These are phyloP conservation scores for Caretta caretta DNA, from an alignment of 2,113 vertebrate genomes.

Conservation along the genomic window DNA sequence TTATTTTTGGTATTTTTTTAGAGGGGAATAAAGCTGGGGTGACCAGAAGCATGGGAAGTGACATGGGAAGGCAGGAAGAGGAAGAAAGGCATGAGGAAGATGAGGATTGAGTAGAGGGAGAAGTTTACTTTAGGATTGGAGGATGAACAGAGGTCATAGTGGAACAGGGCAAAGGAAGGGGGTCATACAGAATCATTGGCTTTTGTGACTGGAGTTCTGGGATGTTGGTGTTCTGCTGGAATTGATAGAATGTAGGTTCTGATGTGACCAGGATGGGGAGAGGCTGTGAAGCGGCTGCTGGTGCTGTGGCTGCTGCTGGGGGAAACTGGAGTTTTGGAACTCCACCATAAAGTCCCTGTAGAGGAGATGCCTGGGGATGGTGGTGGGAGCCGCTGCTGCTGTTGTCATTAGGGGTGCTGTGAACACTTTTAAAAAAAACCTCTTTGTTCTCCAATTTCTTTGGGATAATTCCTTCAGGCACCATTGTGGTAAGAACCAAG, in stretches of 20 bases:
- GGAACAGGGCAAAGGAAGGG: not conserved
- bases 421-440: not conserved
- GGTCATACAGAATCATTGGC: not conserved
- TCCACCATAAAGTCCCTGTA: not conserved
- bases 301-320: not conserved
- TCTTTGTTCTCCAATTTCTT: not conserved
- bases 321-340: not conserved
- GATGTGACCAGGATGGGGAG: not conserved
- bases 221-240: not conserved
- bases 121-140: not conserved
- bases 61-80: not conserved
- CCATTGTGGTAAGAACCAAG: no score
- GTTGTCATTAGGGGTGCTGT: not conserved
- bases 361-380: not conserved
- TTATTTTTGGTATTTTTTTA: not conserved
- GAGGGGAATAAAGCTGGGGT: not conserved
- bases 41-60: not conserved
- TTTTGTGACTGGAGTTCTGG: not conserved
- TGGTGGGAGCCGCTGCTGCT: not conserved
- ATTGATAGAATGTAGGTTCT: not conserved
- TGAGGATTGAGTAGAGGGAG: not conserved
- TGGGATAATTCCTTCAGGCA: not conserved
- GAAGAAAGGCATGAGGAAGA: not conserved
- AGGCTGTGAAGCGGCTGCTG: not conserved
- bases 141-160: not conserved